Conservation (phyloP, 2,797 vertebrate genomes). For the Anolis apletophallus region DNA sequence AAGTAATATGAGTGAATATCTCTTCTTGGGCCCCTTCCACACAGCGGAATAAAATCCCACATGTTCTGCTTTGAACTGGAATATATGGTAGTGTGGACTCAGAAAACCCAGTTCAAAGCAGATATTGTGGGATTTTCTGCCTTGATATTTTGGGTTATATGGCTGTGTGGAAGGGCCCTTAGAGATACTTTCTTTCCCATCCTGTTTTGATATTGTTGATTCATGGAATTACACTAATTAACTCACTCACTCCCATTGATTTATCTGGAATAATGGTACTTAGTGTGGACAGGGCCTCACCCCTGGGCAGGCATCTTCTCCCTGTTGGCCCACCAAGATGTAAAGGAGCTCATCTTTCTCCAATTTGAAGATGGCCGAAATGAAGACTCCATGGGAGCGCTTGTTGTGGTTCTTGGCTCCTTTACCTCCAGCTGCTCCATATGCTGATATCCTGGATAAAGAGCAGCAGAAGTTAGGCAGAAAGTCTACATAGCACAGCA, state of each 20-base stretch:
- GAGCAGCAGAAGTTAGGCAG: slow-evolving; percentile 32
- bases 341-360: slow-evolving; percentile 87
- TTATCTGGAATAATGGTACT: not conserved
- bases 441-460: slow-evolving; percentile 88
- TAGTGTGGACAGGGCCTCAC: slow-evolving; percentile 64
- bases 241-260: not conserved
- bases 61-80: too few species aligned
- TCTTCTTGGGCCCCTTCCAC: not conserved
- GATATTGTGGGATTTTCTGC: too few species aligned
- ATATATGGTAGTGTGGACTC: too few species aligned
- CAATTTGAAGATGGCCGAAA: slow-evolving; percentile 88
- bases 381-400: slow-evolving; percentile 88
- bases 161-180: not conserved
- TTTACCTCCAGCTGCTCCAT: slow-evolving; percentile 90
- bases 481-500: slow-evolving; percentile 6
- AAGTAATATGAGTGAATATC: not conserved
- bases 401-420: slow-evolving; percentile 92
- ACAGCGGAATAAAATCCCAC: too few species aligned
- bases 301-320: slow-evolving; percentile 91
- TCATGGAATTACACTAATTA: not conserved
- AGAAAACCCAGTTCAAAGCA: too few species aligned
- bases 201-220: not conserved
- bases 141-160: too few species aligned
- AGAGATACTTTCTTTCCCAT: not conserved
- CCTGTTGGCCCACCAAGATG: slow-evolving; percentile 91